phyloP scores from a whole-genome alignment of 2,113 vertebrate species.

The Sapajus apella region DNA sequence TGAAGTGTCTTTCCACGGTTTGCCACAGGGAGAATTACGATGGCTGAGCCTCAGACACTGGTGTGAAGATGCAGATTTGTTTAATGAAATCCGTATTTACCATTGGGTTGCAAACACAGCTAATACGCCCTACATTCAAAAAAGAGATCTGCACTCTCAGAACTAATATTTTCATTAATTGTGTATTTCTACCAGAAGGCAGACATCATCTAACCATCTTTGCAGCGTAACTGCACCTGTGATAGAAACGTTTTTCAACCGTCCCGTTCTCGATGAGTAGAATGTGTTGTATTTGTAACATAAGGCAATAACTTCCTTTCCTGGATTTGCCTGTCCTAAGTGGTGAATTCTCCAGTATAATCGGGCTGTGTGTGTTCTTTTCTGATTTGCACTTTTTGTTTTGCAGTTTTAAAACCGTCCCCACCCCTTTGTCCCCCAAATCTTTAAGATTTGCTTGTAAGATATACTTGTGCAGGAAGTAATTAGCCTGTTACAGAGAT shows the following conservation, averaged over 20 bases:
- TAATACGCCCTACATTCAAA: not conserved
- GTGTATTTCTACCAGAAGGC: constrained; percentile 30
- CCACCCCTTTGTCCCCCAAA: constrained; percentile 52
- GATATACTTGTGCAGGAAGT: constrained; percentile 91
- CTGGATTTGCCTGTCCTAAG: not conserved
- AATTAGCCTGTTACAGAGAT: constrained; percentile 96
- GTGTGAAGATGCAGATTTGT: constrained; percentile 4
- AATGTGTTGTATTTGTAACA: not conserved
- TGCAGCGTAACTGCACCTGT: not conserved
- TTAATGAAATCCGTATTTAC: constrained; percentile 38
- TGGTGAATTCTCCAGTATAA: not conserved
- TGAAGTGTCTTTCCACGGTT: constrained; percentile 51
- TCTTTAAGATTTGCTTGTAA: constrained; percentile 83
- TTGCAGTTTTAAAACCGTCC: constrained; percentile 55
- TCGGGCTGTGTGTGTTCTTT: not conserved
- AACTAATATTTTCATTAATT: constrained; percentile 50
- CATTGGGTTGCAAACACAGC: not conserved
- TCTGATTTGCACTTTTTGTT: constrained; percentile 54
- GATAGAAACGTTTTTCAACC: not conserved
- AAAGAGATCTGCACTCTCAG: not conserved
- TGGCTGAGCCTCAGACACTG: constrained; percentile 33
- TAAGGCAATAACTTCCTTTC: not conserved
- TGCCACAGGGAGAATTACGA: constrained; percentile 45
- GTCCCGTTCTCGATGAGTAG: not conserved
- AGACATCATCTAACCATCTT: not conserved